Evolutionary conservation across 2,797 vertebrate species (phyloP), one percentile per base, ranked within the genome.

Genomic region (Odontamblyopus lacepedii): DNA sequence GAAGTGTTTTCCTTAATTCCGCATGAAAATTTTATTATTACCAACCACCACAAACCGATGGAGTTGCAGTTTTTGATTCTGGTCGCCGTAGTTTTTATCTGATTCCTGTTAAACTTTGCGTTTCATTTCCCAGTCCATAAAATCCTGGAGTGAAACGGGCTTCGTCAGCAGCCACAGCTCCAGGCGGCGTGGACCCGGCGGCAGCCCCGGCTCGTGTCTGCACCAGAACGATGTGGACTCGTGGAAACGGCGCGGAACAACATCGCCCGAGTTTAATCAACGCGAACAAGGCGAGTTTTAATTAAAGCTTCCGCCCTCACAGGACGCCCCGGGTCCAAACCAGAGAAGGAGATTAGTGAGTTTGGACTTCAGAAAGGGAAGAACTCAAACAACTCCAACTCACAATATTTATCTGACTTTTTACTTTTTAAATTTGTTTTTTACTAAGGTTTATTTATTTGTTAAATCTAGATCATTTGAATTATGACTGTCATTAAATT

Each of bases 261-360:
- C 82, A 79, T 75, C 29, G 70, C 67, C 56, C 0, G 69, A 82
- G 83, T 84, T 81, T 77, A 81, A 87, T 89, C 80, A 79, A 83
- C 87, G 84, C 75, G 76, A 78, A 79, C 76, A 78, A 73, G 75
- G 73, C 83, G 68, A 44, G 66, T 35, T 85, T 84, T 81, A 86
- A 89, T 89, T 84, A 86, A 88, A 64, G 81, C 57, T 80, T 78
- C 67, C 76, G 62, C 2, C 1, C 27, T 81, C 74, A 51, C 75
- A 78, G 67, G 84, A 61, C 64, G 88, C 88, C 87, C 80, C 82
- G 11, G 85, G 88, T 83, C 62, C 79, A 84, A 87, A 89, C 79
- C 85, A 19, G 41, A 73, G 63, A 78, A 85, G 72, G 71, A 63
- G 79, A 83, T 82, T 85, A 78, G 48, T n/a, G 76, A 69, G 75